Conservation (phyloP, 2,797 vertebrate genomes). For the Champsocephalus gunnari region DNA sequence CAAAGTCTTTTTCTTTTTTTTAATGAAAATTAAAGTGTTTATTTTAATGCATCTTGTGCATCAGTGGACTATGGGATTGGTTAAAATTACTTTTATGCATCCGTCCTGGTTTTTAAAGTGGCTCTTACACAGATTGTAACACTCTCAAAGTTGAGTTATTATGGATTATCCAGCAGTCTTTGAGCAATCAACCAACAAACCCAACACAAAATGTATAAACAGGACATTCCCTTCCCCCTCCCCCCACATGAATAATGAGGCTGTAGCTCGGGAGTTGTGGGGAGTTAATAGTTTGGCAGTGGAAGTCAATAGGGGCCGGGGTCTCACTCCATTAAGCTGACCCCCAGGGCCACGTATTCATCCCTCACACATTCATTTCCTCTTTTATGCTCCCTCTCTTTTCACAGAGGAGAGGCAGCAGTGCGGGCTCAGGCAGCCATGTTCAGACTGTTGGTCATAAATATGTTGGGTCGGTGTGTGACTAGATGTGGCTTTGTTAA, state of each 20-base stretch:
- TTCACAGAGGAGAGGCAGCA: conserved; percentile 91
- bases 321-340: conserved; percentile 99
- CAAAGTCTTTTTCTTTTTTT: background rate
- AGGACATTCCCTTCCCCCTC: conserved; percentile 57
- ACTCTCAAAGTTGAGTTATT: background rate
- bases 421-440: conserved; percentile 85
- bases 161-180: background rate
- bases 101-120: too few relatives aligned
- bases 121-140: background rate
- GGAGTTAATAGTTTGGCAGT: conserved; percentile 98
- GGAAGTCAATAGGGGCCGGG: conserved; percentile 96
- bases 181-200: conserved; percentile 17
- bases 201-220: conserved; percentile 54
- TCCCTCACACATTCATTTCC: conserved; percentile 97
- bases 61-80: background rate
- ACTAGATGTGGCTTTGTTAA: conserved; percentile 94
- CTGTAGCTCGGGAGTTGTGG: conserved; percentile 90
- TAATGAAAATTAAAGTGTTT: too few relatives aligned
- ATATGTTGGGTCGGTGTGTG: conserved; percentile 94
- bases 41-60: background rate
- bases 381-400: conserved; percentile 94
- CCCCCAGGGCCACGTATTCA: conserved; percentile 96
- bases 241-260: conserved; percentile 92
- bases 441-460: conserved; percentile 96
- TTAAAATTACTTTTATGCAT: conserved; percentile 14